These are phyloP conservation scores for Xylocopa sonorina DNA, from an alignment of 1,140 invertebrate species.

Conservation along the genomic window DNA sequence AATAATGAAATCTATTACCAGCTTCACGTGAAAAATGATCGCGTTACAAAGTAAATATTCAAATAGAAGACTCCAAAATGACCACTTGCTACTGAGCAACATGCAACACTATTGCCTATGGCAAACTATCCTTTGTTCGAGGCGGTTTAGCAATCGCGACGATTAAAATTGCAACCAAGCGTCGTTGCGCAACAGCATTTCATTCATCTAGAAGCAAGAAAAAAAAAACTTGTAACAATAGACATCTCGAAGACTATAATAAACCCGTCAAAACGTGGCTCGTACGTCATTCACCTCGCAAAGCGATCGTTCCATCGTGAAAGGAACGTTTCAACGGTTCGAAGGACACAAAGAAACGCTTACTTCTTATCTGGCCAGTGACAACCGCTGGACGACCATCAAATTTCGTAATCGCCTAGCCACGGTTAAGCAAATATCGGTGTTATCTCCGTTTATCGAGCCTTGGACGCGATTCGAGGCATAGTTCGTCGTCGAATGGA, in stretches of 20 bases:
- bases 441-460: constrained; percentile 22
- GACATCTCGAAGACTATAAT: not conserved
- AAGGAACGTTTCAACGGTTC: not conserved
- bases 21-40: too few species aligned
- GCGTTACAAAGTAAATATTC: too few species aligned
- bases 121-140: too few species aligned
- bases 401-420: constrained; percentile 7
- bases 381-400: constrained; percentile 6
- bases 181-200: too few species aligned
- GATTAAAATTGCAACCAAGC: too few species aligned
- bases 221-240: not conserved
- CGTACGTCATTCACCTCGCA: not conserved
- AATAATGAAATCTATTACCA: too few species aligned
- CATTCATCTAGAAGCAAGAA: too few species aligned
- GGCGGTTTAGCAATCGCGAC: too few species aligned
- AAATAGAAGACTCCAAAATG: too few species aligned
- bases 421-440: not conserved
- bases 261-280: not conserved
- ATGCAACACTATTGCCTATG: too few species aligned
- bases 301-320: not conserved
- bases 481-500: too few species aligned
- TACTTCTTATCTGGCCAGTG: not conserved
- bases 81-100: too few species aligned
- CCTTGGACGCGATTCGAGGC: not conserved
- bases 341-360: constrained; percentile 11